Base-by-base conservation (phyloP, 2,888 invertebrate genomes). In the Watsonalla cultraria region DNA sequence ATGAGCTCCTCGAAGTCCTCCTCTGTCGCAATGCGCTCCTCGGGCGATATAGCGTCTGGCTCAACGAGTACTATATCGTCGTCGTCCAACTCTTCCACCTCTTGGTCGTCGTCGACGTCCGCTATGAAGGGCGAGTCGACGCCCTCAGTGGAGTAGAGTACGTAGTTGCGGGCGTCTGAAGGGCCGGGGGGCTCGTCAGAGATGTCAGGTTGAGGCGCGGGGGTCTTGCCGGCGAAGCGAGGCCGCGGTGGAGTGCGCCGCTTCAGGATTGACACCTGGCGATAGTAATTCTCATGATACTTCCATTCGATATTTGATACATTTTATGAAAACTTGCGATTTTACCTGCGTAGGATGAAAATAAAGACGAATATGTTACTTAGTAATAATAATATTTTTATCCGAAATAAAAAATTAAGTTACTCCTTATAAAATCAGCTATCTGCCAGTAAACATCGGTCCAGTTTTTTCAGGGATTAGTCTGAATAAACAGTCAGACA, bases 1-100 rank as follows among this genome's bases (percentile, higher is more conserved):
- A 94, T 94, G 15, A 94, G 76, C 60, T 93, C 93, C 66, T 94
- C 93, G 65, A 93, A 94, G 71, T 94, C 94, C 76, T 93, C 93
- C 62, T 93, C 92, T 0, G 94, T 93, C 0, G 93, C 92, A 56
- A 94, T 92, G 0, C 92, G 92, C 65, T 93, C 93, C 64, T 94
- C 93, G 0, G 93, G 93, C 0, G 93, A 92, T 64, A 92, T 93
- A 0, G 89, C 86, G 14, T 85, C 88, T 0, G 92, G 91, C 70
- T 93, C 93, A 0, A 94, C 92, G 6, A 94, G 91, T 0, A 94
- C 92, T 37, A 94, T 92, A 62, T 93, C 94, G 7, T 93, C 92
- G 54, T 93, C 93, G 59, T 93, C 92, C 51, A 82, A 72, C 34
- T 84, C 81, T 51, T 82, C 81, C 33, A 84, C 82, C 50, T 86